Evolutionary conservation across 2,113 vertebrate species (phyloP).

Genomic region (Ammodytes dubius): DNA sequence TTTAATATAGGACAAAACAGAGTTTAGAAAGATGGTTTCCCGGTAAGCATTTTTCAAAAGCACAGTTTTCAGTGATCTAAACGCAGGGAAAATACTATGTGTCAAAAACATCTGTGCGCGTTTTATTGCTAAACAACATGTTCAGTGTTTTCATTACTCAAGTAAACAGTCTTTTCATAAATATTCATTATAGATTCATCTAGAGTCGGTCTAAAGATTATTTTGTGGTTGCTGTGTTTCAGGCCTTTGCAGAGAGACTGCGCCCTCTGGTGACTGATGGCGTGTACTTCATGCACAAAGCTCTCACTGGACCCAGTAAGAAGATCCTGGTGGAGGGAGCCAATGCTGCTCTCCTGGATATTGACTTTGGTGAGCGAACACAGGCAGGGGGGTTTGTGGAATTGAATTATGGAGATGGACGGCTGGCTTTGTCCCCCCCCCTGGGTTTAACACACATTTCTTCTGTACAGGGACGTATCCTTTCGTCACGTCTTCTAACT

Average conservation of each 20-base stretch:
- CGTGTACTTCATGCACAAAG: constrained; percentile 88
- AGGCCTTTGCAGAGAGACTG: constrained; percentile 81
- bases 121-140: not conserved
- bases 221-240: constrained; percentile 2
- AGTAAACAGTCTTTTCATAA: not conserved
- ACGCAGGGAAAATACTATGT: too few relatives aligned
- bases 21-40: too few relatives aligned
- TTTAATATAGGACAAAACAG: too few relatives aligned
- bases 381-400: not conserved
- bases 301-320: constrained; percentile 86
- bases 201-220: not conserved
- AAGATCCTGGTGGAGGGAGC: constrained; percentile 90
- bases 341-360: constrained; percentile 88
- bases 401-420: not conserved
- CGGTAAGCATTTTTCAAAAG: too few relatives aligned
- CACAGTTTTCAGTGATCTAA: too few relatives aligned
- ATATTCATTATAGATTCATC: not conserved
- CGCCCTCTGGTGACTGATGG: constrained; percentile 87
- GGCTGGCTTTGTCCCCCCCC: not conserved
- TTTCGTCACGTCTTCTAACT: constrained; percentile 88
- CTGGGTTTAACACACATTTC: not conserved
- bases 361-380: constrained; percentile 85
- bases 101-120: too few relatives aligned
- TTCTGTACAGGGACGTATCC: constrained; percentile 84
- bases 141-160: too few relatives aligned